Evolutionary conservation across 2,113 vertebrate species (phyloP).

Genomic region (Menura novaehollandiae): DNA sequence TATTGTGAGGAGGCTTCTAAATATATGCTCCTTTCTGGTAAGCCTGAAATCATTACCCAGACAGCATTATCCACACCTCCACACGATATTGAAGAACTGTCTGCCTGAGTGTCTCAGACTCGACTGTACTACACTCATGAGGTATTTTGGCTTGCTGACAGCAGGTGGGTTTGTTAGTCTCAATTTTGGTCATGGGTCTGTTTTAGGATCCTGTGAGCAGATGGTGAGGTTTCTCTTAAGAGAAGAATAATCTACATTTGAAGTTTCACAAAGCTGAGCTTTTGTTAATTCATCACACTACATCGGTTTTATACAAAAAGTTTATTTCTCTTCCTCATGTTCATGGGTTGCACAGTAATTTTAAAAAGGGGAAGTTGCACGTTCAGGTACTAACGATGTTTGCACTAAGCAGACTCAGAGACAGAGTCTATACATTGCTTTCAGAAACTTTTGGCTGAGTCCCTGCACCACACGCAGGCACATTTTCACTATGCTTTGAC

Average conservation of each 20-base stretch:
- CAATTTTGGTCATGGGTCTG: not conserved
- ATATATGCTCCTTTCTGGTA: not conserved
- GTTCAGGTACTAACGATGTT: not conserved
- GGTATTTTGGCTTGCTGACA: not conserved
- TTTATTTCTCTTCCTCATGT: not conserved
- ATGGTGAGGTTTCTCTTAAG: accelerated
- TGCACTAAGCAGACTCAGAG: not conserved
- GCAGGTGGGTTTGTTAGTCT: not conserved
- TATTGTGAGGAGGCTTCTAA: no score
- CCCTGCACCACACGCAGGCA: not conserved
- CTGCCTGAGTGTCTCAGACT: not conserved
- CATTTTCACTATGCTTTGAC: not conserved
- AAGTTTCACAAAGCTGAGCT: not conserved
- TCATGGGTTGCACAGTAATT: not conserved
- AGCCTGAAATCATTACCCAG: not conserved
- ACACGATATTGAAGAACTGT: accelerated
- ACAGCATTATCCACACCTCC: no score
- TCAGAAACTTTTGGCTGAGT: not conserved
- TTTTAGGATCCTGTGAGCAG: not conserved
- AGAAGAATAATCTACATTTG: not conserved
- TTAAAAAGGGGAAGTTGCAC: not conserved
- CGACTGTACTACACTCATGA: accelerated
- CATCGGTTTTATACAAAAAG: not conserved
- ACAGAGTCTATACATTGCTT: not conserved
- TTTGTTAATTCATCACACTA: not conserved